A percentile compares a stretch with the other conserved stretches of the same genome.
These are phyloP conservation scores for Helicoverpa zea DNA, from an alignment of 1,140 invertebrate genomes.

Conservation along the genomic window DNA sequence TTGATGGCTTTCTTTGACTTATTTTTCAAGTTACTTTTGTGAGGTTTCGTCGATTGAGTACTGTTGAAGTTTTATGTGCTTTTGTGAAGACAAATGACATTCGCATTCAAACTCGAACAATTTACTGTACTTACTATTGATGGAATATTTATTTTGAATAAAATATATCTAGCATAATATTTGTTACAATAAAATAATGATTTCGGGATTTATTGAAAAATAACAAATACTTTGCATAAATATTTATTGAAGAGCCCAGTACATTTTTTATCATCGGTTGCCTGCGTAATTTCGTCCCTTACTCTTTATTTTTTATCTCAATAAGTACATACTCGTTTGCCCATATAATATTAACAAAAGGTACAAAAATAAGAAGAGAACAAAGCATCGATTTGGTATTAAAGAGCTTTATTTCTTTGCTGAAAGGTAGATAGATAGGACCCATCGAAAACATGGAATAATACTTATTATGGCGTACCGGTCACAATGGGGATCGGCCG, in stretches of 20 bases:
- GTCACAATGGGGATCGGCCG: constrained; percentile 51
- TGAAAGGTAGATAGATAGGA: constrained; percentile 54
- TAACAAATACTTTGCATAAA: too few species aligned
- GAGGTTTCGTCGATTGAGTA: constrained; percentile 23
- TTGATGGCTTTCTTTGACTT: constrained; percentile 40
- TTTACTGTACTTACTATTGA: too few species aligned
- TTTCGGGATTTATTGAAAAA: too few species aligned
- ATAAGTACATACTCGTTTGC: constrained; percentile 44
- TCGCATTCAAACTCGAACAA: too few species aligned
- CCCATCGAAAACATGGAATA: constrained; percentile 68
- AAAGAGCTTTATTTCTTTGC: constrained; percentile 55
- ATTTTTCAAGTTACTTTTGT: constrained; percentile 22
- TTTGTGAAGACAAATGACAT: not conserved
- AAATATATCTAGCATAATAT: too few species aligned
- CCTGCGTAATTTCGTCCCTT: not conserved
- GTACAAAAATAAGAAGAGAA: constrained; percentile 53
- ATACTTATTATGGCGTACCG: constrained; percentile 59
- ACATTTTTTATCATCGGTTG: too few species aligned
- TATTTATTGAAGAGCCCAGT: too few species aligned
- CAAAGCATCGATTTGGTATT: constrained; percentile 56
- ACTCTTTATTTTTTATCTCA: constrained; percentile 42
- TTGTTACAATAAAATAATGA: too few species aligned
- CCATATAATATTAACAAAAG: constrained; percentile 57
- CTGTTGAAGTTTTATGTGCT: constrained; percentile 11
- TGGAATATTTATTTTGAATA: too few species aligned